Conservation (phyloP, 2,113 vertebrate species). For the Deroptyus accipitrinus region DNA sequence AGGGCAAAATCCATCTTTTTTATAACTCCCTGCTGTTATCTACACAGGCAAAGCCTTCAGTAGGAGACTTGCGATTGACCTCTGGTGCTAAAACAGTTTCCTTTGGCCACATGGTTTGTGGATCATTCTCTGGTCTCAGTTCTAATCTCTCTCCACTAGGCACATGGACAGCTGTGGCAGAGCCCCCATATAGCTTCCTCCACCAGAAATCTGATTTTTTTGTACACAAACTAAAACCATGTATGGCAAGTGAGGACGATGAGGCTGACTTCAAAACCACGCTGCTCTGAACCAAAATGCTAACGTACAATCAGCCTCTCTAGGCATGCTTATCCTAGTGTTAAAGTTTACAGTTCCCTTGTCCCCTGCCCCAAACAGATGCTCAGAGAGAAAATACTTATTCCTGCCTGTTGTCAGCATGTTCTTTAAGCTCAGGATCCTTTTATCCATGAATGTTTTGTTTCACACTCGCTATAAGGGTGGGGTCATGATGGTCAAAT, state of each 20-base stretch:
- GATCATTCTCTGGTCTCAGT: neutral
- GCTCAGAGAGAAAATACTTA: neutral
- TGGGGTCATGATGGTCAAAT: neutral
- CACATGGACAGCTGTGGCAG: rapidly evolving
- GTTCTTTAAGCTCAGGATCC: neutral
- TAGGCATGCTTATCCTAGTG: neutral
- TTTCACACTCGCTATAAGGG: neutral
- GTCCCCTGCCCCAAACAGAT: neutral
- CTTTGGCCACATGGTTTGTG: neutral
- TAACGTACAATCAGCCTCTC: neutral
- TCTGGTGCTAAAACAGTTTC: neutral
- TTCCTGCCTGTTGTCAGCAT: neutral
- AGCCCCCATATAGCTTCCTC: neutral
- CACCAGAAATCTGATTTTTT: neutral
- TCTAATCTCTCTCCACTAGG: neutral
- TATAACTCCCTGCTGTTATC: neutral
- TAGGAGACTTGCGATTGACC: neutral
- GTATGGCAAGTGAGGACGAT: neutral
- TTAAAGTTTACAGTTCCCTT: neutral
- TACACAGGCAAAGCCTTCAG: neutral
- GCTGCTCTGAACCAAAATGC: neutral
- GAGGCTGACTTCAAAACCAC: neutral
- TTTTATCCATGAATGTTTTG: neutral
- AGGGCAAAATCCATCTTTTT: neutral
- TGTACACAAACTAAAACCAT: neutral